phyloP scores from a whole-genome alignment of 1,140 invertebrate genomes.

The Atta cephalotes region DNA sequence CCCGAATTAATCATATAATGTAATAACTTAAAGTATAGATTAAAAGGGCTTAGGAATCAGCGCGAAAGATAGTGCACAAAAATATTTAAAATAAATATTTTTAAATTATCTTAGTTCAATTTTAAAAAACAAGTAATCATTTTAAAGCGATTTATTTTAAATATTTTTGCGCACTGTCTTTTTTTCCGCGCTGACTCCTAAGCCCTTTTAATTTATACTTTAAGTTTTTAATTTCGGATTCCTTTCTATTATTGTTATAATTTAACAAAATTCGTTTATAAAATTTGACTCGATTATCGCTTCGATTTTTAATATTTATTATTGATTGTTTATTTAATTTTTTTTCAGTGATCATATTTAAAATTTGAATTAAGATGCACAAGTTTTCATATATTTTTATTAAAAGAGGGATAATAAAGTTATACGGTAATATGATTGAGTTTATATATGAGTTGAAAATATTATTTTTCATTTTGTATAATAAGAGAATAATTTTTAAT shows the following conservation, averaged over 20 bases:
- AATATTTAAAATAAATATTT: too few species aligned
- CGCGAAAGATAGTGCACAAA: too few species aligned
- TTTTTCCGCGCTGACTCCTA: too few species aligned
- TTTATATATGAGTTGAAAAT: not conserved
- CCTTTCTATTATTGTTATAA: not conserved
- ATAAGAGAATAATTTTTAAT: too few species aligned
- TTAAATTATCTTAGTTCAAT: too few species aligned
- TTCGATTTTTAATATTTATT: not conserved
- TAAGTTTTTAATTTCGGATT: too few species aligned
- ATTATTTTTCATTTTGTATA: not conserved
- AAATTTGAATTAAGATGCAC: not conserved
- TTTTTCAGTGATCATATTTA: not conserved
- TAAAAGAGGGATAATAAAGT: not conserved
- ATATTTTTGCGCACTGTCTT: too few species aligned
- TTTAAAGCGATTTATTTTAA: too few species aligned
- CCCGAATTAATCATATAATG: not conserved
- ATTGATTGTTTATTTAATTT: not conserved
- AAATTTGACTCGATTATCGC: not conserved
- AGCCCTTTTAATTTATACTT: too few species aligned
- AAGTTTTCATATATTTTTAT: not conserved
- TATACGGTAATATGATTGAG: not conserved
- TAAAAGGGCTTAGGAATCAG: too few species aligned
- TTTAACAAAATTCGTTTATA: not conserved
- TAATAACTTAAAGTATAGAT: too few species aligned
- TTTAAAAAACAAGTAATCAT: too few species aligned